Evolutionary conservation across 2,888 invertebrate genomes (phyloP).

Genomic region (Sinhomidia bicolor): DNA sequence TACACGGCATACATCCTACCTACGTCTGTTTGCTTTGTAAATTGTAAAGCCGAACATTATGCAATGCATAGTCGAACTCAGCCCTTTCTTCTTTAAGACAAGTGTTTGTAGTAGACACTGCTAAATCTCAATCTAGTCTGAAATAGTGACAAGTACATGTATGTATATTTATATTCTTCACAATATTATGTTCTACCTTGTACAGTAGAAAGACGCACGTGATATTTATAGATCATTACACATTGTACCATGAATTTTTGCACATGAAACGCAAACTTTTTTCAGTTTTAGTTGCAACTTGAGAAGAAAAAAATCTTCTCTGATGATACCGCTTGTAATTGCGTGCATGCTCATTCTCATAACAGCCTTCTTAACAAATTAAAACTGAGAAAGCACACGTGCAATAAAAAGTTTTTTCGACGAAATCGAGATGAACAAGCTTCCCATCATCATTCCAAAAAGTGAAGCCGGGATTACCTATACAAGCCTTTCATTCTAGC

Average conservation of each 20-base stretch:
- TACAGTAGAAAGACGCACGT: conserved; percentile 39
- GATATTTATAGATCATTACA: conserved; percentile 60
- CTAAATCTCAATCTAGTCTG: neutral
- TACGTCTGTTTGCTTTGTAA: neutral
- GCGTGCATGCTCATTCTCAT: no score
- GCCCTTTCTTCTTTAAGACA: neutral
- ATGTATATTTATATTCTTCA: neutral
- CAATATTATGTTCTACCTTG: no score
- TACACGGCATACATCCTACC: neutral
- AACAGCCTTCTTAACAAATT: no score
- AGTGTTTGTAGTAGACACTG: neutral
- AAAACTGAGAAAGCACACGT: no score
- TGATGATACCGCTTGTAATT: no score
- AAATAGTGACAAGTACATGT: neutral
- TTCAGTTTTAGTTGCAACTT: neutral
- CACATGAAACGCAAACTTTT: neutral
- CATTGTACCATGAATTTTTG: conserved; percentile 15
- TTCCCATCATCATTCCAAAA: no score
- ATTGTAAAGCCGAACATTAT: neutral
- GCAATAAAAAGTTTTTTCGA: no score
- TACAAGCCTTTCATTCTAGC: no score
- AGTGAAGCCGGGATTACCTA: no score
- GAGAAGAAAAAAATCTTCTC: neutral
- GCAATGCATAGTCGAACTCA: neutral
- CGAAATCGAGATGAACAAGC: no score